Evolutionary conservation across 2,888 invertebrate species (phyloP), one percentile per base, ranked within the genome.

Genomic region (Drosophila barbarae): DNA sequence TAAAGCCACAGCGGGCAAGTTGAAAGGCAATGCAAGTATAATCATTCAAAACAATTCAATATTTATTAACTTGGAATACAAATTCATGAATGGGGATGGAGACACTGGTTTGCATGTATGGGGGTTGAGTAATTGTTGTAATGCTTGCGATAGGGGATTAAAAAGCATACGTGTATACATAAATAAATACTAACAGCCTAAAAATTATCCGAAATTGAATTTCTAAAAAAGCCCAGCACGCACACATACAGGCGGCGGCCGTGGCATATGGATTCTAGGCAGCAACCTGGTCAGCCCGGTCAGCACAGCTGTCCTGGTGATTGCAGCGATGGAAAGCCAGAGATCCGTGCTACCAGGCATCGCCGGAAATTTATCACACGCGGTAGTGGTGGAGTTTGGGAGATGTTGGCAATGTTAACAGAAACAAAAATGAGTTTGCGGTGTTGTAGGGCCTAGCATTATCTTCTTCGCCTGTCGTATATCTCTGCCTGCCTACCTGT

Each of bases 101-200:
- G 56, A 44, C 42, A 49, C 32, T 36, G 18, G 38, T 34, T 26
- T 35, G n/a, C 36, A 8, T 46, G 18, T 46, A 13, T 44, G 44
- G 13, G 28, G 46, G 4, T 34, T 51, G 30, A 18, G 38, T 32
- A 13, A 44, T 52, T 47, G 59, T 59, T 59, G 41, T 52, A 55
- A 39, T 44, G 42, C 21, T 44, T 66, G 56, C 59, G 56, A 38
- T 41, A 34, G 32, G 55, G 42, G 36, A 36, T 47, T 46, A 58
- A 51, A 51, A 51, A 41, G 55, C 49, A 46, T 36, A 46, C 13
- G 12, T 56, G 44, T 47, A 64, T 47, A 44, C 51, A 66, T 60
- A 52, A 79, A 71, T 81, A 71, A 77, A 71, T 68, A 63, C 66
- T 75, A 81, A 69, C 52, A 63, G 69, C 69, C 79, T 78, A 82